A percentile compares a stretch with the other conserved stretches of the same genome.
Evolutionary conservation across 1,140 invertebrate species (phyloP).

Genomic region (Bactericera cockerelli): DNA sequence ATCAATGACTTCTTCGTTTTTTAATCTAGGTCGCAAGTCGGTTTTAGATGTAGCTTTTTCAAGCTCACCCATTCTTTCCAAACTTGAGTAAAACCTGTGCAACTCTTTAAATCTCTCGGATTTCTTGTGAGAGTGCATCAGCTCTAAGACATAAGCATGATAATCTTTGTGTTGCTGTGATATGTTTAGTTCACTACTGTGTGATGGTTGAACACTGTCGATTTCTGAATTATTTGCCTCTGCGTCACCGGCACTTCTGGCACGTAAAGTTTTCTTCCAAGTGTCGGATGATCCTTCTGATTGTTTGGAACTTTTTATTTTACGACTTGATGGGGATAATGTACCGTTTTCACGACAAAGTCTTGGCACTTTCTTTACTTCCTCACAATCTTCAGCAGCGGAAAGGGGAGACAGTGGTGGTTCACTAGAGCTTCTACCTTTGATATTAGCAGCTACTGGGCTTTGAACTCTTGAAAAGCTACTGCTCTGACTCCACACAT

Average conservation of each 20-base stretch:
- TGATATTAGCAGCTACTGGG: conserved; percentile 25
- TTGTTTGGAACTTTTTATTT: conserved; percentile 5
- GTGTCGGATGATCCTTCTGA: conserved; percentile 12
- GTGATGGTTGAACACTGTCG: neutral
- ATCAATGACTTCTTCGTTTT: conserved; percentile 57
- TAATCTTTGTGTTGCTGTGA: conserved; percentile 39
- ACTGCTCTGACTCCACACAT: conserved; percentile 20
- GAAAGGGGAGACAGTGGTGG: conserved; percentile 26
- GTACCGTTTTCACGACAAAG: neutral
- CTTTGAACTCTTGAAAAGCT: conserved; percentile 22
- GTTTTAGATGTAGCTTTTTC: conserved; percentile 54
- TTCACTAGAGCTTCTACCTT: conserved; percentile 33
- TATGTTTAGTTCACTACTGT: conserved; percentile 1
- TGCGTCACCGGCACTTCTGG: conserved; percentile 2
- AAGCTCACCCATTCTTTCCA: conserved; percentile 69
- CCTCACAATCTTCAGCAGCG: neutral
- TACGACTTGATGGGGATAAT: conserved; percentile 11
- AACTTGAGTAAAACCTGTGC: conserved; percentile 66
- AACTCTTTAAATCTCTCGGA: conserved; percentile 71
- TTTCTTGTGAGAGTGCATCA: conserved; percentile 50
- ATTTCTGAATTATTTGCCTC: neutral
- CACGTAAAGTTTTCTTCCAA: conserved; percentile 15
- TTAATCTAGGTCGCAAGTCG: conserved; percentile 49
- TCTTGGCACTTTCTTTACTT: neutral
- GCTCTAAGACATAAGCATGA: conserved; percentile 50